Percentiles rank a stretch among this genome's conserved stretches.
Evolutionary conservation across 2,888 invertebrate genomes (phyloP).

Genomic region (Drosophila pegasa): DNA sequence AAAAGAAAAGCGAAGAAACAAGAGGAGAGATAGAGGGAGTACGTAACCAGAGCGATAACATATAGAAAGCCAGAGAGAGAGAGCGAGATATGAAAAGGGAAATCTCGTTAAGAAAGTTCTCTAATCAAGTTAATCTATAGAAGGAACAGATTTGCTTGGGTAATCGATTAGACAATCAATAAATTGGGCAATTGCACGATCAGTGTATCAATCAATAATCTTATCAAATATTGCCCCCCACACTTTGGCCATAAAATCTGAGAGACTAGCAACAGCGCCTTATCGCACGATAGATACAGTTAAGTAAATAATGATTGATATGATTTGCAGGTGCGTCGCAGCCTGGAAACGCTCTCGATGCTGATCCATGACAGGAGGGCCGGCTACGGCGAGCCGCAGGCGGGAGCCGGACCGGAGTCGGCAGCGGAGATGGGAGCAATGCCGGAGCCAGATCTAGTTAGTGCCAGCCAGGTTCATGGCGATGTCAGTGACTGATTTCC

Average conservation of each 20-base stretch:
- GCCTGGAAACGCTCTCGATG: constrained; percentile 91
- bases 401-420: not conserved
- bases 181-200: constrained; percentile 1
- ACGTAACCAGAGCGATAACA: not conserved
- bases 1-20: not conserved
- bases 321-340: constrained; percentile 89
- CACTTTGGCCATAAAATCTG: constrained; percentile 2
- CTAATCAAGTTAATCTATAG: not conserved
- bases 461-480: constrained; percentile 30
- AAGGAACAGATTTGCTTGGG: not conserved
- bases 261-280: constrained; percentile 15
- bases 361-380: constrained; percentile 86
- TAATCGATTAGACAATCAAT: constrained; percentile 1
- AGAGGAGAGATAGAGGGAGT: not conserved
- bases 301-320: not conserved
- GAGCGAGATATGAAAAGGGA: not conserved
- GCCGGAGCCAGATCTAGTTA: constrained; percentile 12
- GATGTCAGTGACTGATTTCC: constrained; percentile 82
- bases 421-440: not conserved
- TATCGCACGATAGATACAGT: not conserved
- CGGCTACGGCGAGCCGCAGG: constrained; percentile 51
- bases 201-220: constrained; percentile 15
- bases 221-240: constrained; percentile 29
- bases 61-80: not conserved
- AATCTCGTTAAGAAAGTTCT: too few species aligned